phyloP scores from a whole-genome alignment of 2,113 vertebrate genomes.

The Leucopternis melanops region DNA sequence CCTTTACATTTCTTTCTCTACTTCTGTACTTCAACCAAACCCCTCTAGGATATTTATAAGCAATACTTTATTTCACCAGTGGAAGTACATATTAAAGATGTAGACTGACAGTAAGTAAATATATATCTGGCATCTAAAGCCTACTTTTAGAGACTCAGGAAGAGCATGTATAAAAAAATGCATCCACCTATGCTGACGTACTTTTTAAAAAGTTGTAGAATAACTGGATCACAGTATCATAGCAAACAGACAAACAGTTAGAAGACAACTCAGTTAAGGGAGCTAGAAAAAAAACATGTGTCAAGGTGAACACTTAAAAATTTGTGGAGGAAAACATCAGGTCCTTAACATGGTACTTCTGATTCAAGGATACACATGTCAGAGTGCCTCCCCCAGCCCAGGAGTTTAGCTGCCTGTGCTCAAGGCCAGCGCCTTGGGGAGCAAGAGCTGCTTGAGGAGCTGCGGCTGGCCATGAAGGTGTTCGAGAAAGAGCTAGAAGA shows the following conservation, averaged over 20 bases:
- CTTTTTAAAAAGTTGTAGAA: not conserved
- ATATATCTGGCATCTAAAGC: not conserved
- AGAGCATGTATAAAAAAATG: not conserved
- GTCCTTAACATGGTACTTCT: not conserved
- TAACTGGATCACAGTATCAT: not conserved
- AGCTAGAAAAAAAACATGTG: not conserved
- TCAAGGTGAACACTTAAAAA: not conserved
- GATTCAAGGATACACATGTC: not conserved
- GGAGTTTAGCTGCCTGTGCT: not conserved
- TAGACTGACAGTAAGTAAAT: not conserved
- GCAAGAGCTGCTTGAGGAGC: not conserved
- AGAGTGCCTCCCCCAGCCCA: not conserved
- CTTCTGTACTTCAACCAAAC: not conserved
- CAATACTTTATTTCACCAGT: not conserved
- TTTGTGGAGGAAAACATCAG: not conserved
- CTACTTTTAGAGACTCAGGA: not conserved
- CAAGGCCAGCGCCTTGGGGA: not conserved
- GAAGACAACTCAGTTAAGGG: not conserved
- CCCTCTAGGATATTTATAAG: not conserved
- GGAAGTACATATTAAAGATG: not conserved
- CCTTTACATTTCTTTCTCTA: not conserved
- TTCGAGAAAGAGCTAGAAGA: not conserved
- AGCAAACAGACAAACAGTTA: not conserved
- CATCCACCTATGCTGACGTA: not conserved
- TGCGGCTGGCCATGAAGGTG: not conserved